Evolutionary conservation across 2,797 vertebrate genomes (phyloP), one percentile per base, ranked within the genome.

Genomic region (Aulostomus chinensis): DNA sequence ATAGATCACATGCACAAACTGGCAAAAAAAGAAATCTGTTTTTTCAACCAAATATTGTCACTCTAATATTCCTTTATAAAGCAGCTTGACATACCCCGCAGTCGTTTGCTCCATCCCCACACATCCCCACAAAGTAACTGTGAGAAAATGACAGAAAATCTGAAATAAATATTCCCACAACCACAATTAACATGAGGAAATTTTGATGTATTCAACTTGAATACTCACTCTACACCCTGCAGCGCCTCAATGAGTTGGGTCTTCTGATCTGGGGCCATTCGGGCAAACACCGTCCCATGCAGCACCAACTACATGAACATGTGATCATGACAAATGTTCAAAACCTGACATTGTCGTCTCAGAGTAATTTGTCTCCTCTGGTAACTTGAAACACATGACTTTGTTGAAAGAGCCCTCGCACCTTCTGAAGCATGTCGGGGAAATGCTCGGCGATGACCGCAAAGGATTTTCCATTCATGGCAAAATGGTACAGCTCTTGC

Each of bases 91-190:
- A 86, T 91, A 99, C 97, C 25, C 97, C 97, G 81, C 97, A 99
- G 77, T 99, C 97, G 33, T 99, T 99, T 34, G 97, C 97, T 36
- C 97, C 97, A 24, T 99, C 97, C 64, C 97, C 97, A 54, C 97
- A 99, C 97, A 99, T 99, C 26, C 95, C 97, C 55, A 99, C 97
- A 71, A 92, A 97, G 84, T 99, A 99, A 79, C 97, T 99, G 80
- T 3, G 60, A 65, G 22, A 2, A 62, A 37, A 76, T 16, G 6
- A 68, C 7, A 49, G 45, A 46, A 51, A 3, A 59, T 22, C 2
- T n/a, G n/a, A n/a, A n/a, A n/a, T n/a, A n/a, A n/a, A n/a, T n/a
- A 34, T 33, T 11, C n/a, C 0, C 15, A 32, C 9, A 25, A 25
- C 6, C 6, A 25, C 6, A 25, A 25, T 7, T 7, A 25, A 25